Evolutionary conservation across 2,888 invertebrate species (phyloP).

Genomic region (Linnaemya tessellans): DNA sequence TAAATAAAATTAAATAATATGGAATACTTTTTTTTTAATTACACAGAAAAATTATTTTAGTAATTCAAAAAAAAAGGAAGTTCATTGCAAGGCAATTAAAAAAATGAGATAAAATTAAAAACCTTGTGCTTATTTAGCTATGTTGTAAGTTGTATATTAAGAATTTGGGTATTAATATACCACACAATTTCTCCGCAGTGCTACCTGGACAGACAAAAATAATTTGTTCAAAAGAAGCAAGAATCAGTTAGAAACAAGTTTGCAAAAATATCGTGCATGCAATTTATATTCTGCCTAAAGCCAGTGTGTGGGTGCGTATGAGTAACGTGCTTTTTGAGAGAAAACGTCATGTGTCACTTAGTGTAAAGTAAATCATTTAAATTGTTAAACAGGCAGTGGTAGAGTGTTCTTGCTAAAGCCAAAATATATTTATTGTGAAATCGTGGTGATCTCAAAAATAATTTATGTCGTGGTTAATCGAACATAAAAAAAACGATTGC

Average conservation of each 20-base stretch:
- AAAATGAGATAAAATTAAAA: neutral
- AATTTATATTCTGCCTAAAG: conserved; percentile 9
- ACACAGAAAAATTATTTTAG: neutral
- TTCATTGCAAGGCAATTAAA: neutral
- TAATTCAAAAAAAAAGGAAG: neutral
- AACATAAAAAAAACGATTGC: neutral
- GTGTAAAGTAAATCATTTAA: conserved; percentile 35
- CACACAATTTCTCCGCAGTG: neutral
- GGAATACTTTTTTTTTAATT: too few species aligned
- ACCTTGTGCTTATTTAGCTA: conserved; percentile 35
- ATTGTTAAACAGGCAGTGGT: conserved; percentile 3
- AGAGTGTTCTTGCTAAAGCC: neutral
- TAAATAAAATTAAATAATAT: neutral
- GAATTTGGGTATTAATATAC: neutral
- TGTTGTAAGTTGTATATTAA: neutral
- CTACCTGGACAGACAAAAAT: neutral
- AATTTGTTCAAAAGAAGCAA: neutral
- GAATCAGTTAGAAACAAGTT: neutral
- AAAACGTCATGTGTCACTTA: conserved; percentile 24
- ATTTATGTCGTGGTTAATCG: conserved; percentile 32
- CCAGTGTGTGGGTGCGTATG: neutral
- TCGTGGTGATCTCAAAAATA: conserved; percentile 10
- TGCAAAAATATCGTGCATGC: neutral
- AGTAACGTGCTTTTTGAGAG: neutral
- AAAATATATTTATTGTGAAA: conserved; percentile 5